Percentiles rank a stretch among this genome's conserved stretches.
phyloP scores from a whole-genome alignment of 2,888 invertebrate genomes.

The Ichneumoninae sp. region DNA sequence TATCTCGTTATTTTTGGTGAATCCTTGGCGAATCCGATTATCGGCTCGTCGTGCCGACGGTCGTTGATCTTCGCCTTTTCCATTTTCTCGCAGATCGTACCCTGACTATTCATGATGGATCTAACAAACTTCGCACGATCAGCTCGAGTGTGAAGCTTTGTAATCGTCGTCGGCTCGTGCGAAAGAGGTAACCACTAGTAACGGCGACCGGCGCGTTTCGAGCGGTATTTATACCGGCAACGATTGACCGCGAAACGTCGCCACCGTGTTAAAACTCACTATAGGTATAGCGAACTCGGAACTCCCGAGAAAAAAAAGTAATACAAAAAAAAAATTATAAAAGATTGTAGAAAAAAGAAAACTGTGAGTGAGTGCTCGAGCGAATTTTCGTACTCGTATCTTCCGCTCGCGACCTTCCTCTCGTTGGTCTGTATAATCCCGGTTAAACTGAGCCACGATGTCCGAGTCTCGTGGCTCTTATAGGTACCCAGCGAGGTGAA shows the following conservation, averaged over 20 bases:
- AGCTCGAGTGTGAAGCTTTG: background rate
- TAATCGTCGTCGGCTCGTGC: conserved; percentile 35
- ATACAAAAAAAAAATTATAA: background rate
- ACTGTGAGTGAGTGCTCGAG: background rate
- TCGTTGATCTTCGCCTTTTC: conserved; percentile 62
- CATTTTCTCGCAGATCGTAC: conserved; percentile 63
- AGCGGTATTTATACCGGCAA: conserved; percentile 56
- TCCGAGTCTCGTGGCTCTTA: conserved; percentile 56
- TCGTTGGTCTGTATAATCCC: conserved; percentile 24
- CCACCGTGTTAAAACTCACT: background rate
- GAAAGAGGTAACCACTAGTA: conserved; percentile 31
- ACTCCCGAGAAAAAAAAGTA: background rate
- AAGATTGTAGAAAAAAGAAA: background rate
- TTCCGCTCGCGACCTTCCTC: conserved; percentile 14
- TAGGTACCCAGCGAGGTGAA: conserved; percentile 52
- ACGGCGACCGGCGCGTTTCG: conserved; percentile 35
- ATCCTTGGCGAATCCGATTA: conserved; percentile 76
- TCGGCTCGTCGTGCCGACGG: conserved; percentile 68
- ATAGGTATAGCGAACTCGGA: background rate
- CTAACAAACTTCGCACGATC: background rate
- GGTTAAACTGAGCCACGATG: conserved; percentile 54
- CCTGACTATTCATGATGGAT: conserved; percentile 47
- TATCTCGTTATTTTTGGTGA: conserved; percentile 77
- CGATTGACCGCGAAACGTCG: background rate
- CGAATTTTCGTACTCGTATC: background rate